Conservation (phyloP, 2,113 vertebrate species). For the Ictalurus furcatus region DNA sequence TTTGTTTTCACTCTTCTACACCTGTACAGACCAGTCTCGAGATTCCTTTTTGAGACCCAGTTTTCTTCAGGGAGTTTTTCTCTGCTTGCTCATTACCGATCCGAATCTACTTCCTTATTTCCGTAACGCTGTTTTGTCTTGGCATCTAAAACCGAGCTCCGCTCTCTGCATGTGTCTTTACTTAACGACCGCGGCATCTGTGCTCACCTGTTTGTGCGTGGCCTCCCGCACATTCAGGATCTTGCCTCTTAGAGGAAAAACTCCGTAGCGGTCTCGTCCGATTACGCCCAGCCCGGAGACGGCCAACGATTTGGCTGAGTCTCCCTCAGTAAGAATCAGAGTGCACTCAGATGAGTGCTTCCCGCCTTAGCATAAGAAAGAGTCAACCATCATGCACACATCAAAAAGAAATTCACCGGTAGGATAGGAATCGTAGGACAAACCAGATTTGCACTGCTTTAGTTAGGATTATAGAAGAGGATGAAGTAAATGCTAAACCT, state of each 20-base stretch:
- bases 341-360: constrained; percentile 97
- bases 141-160: neutral
- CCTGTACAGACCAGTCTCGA: neutral
- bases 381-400: neutral
- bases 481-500: neutral
- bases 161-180: neutral
- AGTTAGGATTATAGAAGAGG: neutral
- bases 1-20: neutral
- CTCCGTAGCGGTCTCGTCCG: constrained; percentile 92
- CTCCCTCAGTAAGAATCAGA: constrained; percentile 94
- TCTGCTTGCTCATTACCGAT: neutral
- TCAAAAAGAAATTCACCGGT: neutral
- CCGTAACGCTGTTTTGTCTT: neutral
- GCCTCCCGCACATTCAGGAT: constrained; percentile 98
- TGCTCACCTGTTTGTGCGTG: constrained; percentile 92
- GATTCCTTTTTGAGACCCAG: neutral
- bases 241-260: constrained; percentile 96
- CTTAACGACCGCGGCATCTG: neutral
- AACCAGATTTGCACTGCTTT: neutral
- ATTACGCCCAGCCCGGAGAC: constrained; percentile 96
- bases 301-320: constrained; percentile 96
- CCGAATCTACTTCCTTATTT: neutral
- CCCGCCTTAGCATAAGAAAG: constrained; percentile 75
- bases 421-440: neutral
- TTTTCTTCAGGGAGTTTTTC: neutral